These are phyloP conservation scores for Smittia sp. DNA, from an alignment of 2,888 invertebrate genomes.

Conservation along the genomic window DNA sequence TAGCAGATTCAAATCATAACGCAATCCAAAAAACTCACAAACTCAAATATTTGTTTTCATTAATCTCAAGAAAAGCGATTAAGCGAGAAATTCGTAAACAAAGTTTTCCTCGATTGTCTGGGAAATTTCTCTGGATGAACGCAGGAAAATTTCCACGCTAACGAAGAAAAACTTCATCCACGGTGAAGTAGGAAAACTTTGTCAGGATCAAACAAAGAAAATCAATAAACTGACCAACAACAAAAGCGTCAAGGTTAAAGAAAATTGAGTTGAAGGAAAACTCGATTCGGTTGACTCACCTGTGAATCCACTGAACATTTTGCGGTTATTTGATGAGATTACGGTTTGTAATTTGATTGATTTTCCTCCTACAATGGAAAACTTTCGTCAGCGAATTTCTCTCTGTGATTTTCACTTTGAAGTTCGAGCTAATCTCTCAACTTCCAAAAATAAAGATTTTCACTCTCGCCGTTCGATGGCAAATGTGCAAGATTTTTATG, in stretches of 20 bases:
- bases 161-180: background rate
- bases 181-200: background rate
- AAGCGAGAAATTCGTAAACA: too few species aligned
- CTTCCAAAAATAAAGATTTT: background rate
- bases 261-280: too few species aligned
- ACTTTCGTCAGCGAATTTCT: background rate
- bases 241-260: background rate
- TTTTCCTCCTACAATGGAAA: background rate
- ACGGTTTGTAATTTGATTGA: background rate
- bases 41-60: too few species aligned
- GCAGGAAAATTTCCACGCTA: background rate
- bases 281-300: conserved; percentile 18
- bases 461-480: background rate
- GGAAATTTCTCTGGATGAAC: background rate
- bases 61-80: too few species aligned
- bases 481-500: too few species aligned
- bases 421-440: background rate
- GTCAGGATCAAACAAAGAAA: background rate
- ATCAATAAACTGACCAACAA: background rate
- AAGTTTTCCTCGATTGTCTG: too few species aligned
- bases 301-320: conserved; percentile 41
- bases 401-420: background rate
- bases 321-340: background rate
- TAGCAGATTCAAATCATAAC: background rate
- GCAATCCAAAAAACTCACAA: too few species aligned